Evolutionary conservation across 2,797 vertebrate species (phyloP).

Genomic region (Acestrorhynchus altus): DNA sequence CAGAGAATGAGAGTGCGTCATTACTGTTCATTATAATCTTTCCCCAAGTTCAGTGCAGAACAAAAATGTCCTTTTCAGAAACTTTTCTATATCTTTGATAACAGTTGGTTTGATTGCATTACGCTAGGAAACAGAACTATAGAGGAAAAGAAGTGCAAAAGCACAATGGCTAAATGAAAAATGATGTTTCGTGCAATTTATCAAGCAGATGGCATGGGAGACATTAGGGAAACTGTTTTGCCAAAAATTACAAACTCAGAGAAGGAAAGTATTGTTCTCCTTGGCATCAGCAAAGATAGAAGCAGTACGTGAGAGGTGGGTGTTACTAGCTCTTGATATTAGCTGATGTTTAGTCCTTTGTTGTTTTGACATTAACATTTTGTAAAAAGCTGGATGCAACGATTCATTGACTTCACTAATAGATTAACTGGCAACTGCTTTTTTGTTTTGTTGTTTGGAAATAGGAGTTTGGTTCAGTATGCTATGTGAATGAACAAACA

Average conservation of each 20-base stretch:
- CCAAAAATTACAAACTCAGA: constrained; percentile 13
- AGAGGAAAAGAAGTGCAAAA: constrained; percentile 13
- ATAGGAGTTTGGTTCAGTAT: too few species aligned
- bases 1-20: not conserved
- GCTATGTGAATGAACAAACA: too few species aligned
- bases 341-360: not conserved
- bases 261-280: not conserved
- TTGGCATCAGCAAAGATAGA: not conserved
- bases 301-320: not conserved
- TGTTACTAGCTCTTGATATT: not conserved
- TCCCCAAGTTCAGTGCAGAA: constrained; percentile 8
- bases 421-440: not conserved
- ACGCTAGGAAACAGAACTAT: not conserved
- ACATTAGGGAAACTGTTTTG: constrained; percentile 4
- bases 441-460: too few species aligned
- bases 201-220: constrained; percentile 32
- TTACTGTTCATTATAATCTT: constrained; percentile 23
- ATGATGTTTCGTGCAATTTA: constrained; percentile 25
- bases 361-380: not conserved
- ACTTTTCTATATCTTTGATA: too few species aligned
- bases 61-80: not conserved
- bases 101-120: not conserved
- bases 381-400: not conserved
- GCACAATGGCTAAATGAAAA: constrained; percentile 20
- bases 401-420: too few species aligned